phyloP scores from a whole-genome alignment of 2,888 invertebrate genomes.

The Lochmaea capreae region DNA sequence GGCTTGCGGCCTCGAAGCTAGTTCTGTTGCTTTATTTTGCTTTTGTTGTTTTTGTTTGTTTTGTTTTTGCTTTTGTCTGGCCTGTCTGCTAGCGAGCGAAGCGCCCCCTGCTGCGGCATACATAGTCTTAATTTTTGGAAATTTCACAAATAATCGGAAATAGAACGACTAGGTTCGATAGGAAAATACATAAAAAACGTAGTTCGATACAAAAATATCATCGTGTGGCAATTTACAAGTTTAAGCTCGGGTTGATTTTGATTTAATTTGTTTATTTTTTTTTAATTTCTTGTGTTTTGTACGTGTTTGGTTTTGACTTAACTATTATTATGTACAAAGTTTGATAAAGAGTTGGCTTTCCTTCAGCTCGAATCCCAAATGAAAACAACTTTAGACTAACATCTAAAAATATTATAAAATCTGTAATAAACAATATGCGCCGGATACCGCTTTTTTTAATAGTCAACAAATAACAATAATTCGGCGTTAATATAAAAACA shows the following conservation, averaged over 20 bases:
- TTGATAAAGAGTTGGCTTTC: constrained; percentile 25
- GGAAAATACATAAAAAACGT: constrained; percentile 29
- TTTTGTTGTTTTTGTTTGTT: constrained; percentile 66
- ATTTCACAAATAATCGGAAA: constrained; percentile 30
- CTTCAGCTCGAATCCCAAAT: constrained; percentile 39
- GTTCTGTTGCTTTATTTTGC: constrained; percentile 68
- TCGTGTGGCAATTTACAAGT: constrained; percentile 22
- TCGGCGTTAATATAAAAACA: constrained; percentile 45
- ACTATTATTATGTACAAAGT: constrained; percentile 36
- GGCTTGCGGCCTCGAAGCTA: constrained; percentile 60
- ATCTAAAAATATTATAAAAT: constrained; percentile 53
- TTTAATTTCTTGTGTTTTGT: constrained; percentile 31
- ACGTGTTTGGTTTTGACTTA: constrained; percentile 33
- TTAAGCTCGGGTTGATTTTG: constrained; percentile 34
- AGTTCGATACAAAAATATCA: constrained; percentile 39
- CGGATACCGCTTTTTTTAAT: constrained; percentile 27
- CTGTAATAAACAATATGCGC: constrained; percentile 29
- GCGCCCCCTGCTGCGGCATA: constrained; percentile 92
- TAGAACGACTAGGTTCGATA: constrained; percentile 20
- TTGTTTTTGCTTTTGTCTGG: constrained; percentile 70
- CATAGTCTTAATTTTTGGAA: constrained; percentile 68
- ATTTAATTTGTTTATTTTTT: constrained; percentile 34
- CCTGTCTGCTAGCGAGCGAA: constrained; percentile 86
- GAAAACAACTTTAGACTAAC: constrained; percentile 38
- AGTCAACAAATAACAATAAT: constrained; percentile 48